Evolutionary conservation across 2,888 invertebrate species (phyloP).

Genomic region (Sinodicranocentrus sp.): DNA sequence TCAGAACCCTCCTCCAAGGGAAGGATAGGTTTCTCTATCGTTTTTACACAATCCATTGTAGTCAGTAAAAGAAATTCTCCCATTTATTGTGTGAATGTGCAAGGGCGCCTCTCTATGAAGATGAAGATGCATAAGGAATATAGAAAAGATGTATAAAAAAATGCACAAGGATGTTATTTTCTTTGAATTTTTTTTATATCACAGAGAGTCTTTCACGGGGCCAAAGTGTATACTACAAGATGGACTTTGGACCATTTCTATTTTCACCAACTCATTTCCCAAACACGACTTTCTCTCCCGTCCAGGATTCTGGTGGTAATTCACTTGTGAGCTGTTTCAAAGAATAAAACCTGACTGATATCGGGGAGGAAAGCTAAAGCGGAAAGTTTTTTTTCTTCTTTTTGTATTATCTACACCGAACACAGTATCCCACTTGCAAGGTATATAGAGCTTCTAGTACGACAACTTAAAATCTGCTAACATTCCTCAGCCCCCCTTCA

Average conservation of each 20-base stretch:
- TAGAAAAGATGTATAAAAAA: no score
- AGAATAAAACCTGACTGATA: constrained; percentile 14
- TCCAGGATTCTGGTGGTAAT: constrained; percentile 3
- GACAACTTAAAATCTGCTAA: constrained; percentile 28
- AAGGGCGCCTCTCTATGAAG: neutral
- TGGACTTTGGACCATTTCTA: no score
- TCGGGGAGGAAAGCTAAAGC: neutral
- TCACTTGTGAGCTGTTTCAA: constrained; percentile 42
- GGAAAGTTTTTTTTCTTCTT: neutral
- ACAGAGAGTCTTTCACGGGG: no score
- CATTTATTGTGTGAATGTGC: constrained; percentile 31
- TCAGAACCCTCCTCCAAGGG: constrained; percentile 13
- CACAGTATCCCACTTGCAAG: neutral
- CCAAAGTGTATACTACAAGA: no score
- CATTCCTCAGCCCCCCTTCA: neutral
- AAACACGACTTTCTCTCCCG: no score
- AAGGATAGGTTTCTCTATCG: neutral
- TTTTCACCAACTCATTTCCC: no score
- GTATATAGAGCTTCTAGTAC: neutral
- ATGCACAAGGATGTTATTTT: no score
- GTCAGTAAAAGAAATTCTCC: constrained; percentile 22
- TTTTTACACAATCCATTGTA: constrained; percentile 26
- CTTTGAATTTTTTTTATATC: no score
- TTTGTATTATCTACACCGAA: neutral
- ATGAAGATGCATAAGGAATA: no score